Evolutionary conservation across 2,888 invertebrate species (phyloP).

Genomic region (Hydraecia micacea): DNA sequence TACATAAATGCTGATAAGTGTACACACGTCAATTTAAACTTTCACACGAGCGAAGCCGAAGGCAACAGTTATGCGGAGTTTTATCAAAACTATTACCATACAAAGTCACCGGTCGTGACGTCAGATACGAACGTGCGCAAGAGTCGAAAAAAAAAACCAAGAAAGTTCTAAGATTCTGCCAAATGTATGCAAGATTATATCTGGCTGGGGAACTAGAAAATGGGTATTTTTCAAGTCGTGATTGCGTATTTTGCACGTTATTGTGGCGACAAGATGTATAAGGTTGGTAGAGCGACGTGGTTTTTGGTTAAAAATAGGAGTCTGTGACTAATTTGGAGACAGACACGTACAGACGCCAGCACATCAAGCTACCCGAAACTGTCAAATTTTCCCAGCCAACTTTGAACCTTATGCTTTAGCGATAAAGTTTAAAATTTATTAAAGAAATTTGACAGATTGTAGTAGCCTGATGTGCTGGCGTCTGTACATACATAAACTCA

Average conservation of each 20-base stretch:
- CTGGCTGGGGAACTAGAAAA: slow-evolving; percentile 68
- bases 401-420: too few species aligned
- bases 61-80: slow-evolving; percentile 42
- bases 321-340: neutral
- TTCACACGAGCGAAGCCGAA: slow-evolving; percentile 48
- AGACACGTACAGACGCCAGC: neutral
- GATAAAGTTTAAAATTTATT: too few species aligned
- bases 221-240: slow-evolving; percentile 68
- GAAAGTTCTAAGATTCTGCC: slow-evolving; percentile 72
- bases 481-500: neutral
- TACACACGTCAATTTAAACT: slow-evolving; percentile 37
- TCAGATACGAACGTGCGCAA: slow-evolving; percentile 65
- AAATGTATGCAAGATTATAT: slow-evolving; percentile 82
- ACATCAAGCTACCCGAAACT: too few species aligned
- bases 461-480: too few species aligned
- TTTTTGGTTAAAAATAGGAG: neutral
- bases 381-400: too few species aligned
- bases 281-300: neutral
- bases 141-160: slow-evolving; percentile 69
- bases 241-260: slow-evolving; percentile 62
- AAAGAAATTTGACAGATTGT: too few species aligned
- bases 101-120: slow-evolving; percentile 82
- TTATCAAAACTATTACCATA: slow-evolving; percentile 81
- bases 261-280: slow-evolving; percentile 17
- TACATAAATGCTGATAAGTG: neutral